Conservation (phyloP, 1,140 invertebrate species). For the Aethina tumida region DNA sequence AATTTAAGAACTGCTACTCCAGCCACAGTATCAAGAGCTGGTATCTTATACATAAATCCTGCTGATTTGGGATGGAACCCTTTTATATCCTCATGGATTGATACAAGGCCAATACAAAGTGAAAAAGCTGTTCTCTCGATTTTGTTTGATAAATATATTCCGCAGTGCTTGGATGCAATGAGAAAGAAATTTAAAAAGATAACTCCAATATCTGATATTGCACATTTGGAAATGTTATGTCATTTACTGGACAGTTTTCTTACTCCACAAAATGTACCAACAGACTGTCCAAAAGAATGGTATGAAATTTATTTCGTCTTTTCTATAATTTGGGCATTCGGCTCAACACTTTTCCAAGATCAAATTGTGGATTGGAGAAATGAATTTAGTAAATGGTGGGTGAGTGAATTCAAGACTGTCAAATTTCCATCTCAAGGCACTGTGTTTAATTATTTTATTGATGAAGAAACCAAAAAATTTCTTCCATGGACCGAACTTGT, state of each 20-base stretch:
- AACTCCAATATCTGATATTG: conserved; percentile 82
- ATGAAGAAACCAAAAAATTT: conserved; percentile 75
- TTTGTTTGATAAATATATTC: conserved; percentile 94
- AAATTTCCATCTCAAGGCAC: conserved; percentile 77
- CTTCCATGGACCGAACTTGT: conserved; percentile 77
- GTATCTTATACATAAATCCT: conserved; percentile 84
- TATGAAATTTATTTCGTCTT: conserved; percentile 93
- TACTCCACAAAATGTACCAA: conserved; percentile 66
- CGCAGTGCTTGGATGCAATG: conserved; percentile 66
- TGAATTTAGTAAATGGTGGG: conserved; percentile 91
- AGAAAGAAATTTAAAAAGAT: conserved; percentile 80
- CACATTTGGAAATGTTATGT: conserved; percentile 85
- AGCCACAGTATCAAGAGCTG: conserved; percentile 88
- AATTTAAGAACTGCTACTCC: conserved; percentile 87
- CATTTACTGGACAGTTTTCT: conserved; percentile 80
- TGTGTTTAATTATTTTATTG: conserved; percentile 89
- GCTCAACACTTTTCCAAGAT: conserved; percentile 83
- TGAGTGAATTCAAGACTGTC: conserved; percentile 80
- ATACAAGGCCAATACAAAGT: conserved; percentile 56
- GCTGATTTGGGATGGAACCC: conserved; percentile 96
- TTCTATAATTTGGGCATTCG: conserved; percentile 87
- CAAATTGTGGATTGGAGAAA: conserved; percentile 78
- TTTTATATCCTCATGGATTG: conserved; percentile 88
- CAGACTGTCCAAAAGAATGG: conserved; percentile 84
- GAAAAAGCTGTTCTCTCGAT: conserved; percentile 75